Evolutionary conservation across 2,797 vertebrate species (phyloP), one percentile per base, ranked within the genome.

Genomic region (Astyanax mexicanus): DNA sequence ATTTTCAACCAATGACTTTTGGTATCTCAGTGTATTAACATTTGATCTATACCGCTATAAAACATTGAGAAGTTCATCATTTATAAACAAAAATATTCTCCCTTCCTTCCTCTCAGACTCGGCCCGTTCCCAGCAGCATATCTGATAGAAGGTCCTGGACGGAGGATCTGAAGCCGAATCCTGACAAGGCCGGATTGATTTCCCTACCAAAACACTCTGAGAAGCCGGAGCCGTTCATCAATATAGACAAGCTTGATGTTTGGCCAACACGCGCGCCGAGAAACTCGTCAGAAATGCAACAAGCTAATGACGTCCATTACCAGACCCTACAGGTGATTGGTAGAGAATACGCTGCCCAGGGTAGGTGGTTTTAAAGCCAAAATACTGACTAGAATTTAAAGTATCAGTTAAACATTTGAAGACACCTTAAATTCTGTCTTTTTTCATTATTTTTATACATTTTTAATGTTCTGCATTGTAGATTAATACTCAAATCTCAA

Each of bases 171-270:
- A 49, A 67, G 44, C 64, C 35, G 27, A 67, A 19, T 35, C 9
- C 9, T 40, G 23, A 23, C 29, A 40, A 61, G 35, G 10, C 35
- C 38, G 9, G 61, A 38, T 61, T 61, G 35, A 61, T 61, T 19
- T 37, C 10, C 17, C 27, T 12, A 49, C 17, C 44, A 32, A 67
- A 49, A 67, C 64, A 67, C 64, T 67, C 44, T 67, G 44, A 49
- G 64, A 51, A 67, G 17, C 58, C 12, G 32, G n/a, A 67, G 44
- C 29, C 67, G 44, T n/a, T 37, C 62, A 45, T 66, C 42, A 66
- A 10, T 47, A 27, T 47, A 19, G 62, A 67, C 64, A 67, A 11
- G 42, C 27, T 6, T 49, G 45, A 19, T 51, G 44, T 66, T 45
- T 27, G 23, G 27, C 42, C 23, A 45, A 11, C 8, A 15, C 40